Conservation (phyloP, 2,797 vertebrate species). For the Chaunax sp. region DNA sequence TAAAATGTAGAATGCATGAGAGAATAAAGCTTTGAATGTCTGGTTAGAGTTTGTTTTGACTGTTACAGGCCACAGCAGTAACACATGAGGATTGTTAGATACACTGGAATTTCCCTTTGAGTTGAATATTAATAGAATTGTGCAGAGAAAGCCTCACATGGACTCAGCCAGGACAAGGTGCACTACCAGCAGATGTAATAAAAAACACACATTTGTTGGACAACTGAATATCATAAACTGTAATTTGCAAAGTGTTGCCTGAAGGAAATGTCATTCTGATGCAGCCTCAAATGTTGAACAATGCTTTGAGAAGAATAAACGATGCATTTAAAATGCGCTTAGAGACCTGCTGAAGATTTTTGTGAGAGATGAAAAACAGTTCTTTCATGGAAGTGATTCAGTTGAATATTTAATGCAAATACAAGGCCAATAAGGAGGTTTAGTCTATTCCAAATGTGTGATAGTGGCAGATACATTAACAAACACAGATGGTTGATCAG, state of each 20-base stretch:
- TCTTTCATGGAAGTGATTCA: constrained; percentile 37
- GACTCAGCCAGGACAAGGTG: constrained; percentile 36
- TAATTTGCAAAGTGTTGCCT: constrained; percentile 60
- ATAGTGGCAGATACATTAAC: constrained; percentile 4
- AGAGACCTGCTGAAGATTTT: constrained; percentile 34
- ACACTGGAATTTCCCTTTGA: constrained; percentile 38
- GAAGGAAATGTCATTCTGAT: constrained; percentile 59
- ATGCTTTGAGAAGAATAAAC: constrained; percentile 57
- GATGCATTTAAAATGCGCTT: constrained; percentile 52
- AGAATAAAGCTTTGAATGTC: constrained; percentile 15
- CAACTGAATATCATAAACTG: constrained; percentile 61
- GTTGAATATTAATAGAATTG: constrained; percentile 46
- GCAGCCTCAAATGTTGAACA: constrained; percentile 53
- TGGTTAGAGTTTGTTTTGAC: constrained; percentile 18
- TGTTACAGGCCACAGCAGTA: constrained; percentile 7
- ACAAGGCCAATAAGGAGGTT: constrained; percentile 20
- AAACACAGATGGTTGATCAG: constrained; percentile 27
- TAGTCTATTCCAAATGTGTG: background rate
- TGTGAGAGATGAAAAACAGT: constrained; percentile 17
- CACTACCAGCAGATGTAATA: constrained; percentile 53
- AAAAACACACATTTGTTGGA: constrained; percentile 52
- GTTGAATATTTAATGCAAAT: constrained; percentile 42
- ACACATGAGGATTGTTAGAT: constrained; percentile 30
- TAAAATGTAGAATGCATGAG: constrained; percentile 6
- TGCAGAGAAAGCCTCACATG: constrained; percentile 35